phyloP scores from a whole-genome alignment of 1,140 invertebrate genomes.

The Bombus cullumanus region DNA sequence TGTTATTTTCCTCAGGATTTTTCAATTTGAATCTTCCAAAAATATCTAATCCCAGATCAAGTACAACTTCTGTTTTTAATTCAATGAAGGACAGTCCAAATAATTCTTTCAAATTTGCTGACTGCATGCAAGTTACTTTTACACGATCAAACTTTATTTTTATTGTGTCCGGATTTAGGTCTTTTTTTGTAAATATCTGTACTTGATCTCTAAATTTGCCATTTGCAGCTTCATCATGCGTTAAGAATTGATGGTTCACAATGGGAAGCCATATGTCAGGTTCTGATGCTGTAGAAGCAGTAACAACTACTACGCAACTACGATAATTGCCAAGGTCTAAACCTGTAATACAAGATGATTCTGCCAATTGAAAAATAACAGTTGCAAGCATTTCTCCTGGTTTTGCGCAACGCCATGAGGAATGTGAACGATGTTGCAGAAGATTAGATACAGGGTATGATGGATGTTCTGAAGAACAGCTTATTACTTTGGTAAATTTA shows the following conservation, averaged over 20 bases:
- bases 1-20: slow-evolving; percentile 55
- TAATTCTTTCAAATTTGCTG: slow-evolving; percentile 76
- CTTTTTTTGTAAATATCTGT: slow-evolving; percentile 78
- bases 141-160: slow-evolving; percentile 78
- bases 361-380: slow-evolving; percentile 75
- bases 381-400: slow-evolving; percentile 76
- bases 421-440: slow-evolving; percentile 69
- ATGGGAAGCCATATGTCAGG: slow-evolving; percentile 79
- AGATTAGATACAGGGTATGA: slow-evolving; percentile 76
- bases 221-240: slow-evolving; percentile 77
- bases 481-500: slow-evolving; percentile 76
- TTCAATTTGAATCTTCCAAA: slow-evolving; percentile 80
- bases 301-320: slow-evolving; percentile 76
- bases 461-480: slow-evolving; percentile 78
- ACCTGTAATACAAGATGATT: slow-evolving; percentile 76
- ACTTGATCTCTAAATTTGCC: slow-evolving; percentile 79
- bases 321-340: slow-evolving; percentile 79
- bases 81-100: slow-evolving; percentile 77
- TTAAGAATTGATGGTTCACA: slow-evolving; percentile 78
- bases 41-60: slow-evolving; percentile 76
- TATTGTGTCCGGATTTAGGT: slow-evolving; percentile 74
- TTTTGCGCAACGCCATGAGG: slow-evolving; percentile 78
- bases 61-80: slow-evolving; percentile 74
- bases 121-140: slow-evolving; percentile 80
- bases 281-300: slow-evolving; percentile 73